phyloP scores from a whole-genome alignment of 2,888 invertebrate genomes.

The Exephanes ischioxanthus region DNA sequence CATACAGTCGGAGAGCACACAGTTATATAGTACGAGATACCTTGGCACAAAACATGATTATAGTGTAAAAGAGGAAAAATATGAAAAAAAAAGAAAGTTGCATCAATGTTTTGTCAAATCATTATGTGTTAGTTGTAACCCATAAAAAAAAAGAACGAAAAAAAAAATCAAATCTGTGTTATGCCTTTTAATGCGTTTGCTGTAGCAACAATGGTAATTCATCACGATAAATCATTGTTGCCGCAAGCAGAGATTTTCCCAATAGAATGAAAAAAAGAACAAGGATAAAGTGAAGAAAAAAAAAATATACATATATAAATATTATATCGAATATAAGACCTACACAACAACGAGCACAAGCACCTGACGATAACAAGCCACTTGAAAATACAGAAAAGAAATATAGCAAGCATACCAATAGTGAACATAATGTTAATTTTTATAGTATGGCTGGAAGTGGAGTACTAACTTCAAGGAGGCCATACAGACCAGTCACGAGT shows the following conservation, averaged over 20 bases:
- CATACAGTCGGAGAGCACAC: constrained; percentile 20
- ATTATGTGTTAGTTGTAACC: constrained; percentile 81
- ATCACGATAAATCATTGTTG: constrained; percentile 64
- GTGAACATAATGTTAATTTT: constrained; percentile 85
- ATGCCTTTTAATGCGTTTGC: constrained; percentile 68
- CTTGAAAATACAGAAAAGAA: constrained; percentile 56
- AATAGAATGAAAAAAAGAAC: constrained; percentile 45
- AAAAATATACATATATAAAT: constrained; percentile 21
- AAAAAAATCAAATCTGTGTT: constrained; percentile 65
- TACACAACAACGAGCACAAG: constrained; percentile 64
- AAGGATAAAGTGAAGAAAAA: constrained; percentile 34
- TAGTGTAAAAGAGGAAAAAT: constrained; percentile 18
- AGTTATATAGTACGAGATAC: constrained; percentile 13
- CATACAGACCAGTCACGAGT: constrained; percentile 94
- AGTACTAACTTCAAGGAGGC: constrained; percentile 99
- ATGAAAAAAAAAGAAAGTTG: constrained; percentile 16
- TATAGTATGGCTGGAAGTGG: constrained; percentile 97
- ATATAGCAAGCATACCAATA: constrained; percentile 69
- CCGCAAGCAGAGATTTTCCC: constrained; percentile 45
- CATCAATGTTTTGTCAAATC: constrained; percentile 80
- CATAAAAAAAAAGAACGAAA: constrained; percentile 51
- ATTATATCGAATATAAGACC: constrained; percentile 45
- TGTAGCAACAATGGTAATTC: constrained; percentile 67
- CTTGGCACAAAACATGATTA: constrained; percentile 23
- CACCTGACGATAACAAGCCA: constrained; percentile 58